phyloP scores from a whole-genome alignment of 2,888 invertebrate species.

The Cantharis flavilabris region DNA sequence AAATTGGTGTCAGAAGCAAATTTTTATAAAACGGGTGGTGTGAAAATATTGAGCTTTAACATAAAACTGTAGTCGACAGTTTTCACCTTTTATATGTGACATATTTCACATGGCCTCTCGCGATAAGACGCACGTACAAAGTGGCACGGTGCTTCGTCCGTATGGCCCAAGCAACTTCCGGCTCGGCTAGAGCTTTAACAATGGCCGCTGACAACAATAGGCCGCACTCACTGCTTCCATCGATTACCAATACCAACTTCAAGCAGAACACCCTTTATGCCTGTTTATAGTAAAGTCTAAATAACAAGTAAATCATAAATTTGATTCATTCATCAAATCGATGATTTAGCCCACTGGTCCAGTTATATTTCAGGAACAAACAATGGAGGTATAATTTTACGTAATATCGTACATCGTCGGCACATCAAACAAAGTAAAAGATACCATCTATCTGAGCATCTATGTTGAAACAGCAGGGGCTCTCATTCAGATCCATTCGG shows the following conservation, averaged over 20 bases:
- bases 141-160: constrained; percentile 36
- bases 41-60: constrained; percentile 16
- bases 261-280: constrained; percentile 43
- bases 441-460: constrained; percentile 32
- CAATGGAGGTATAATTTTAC: not conserved
- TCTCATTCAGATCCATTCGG: constrained; percentile 21
- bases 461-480: constrained; percentile 33
- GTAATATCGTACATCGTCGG: constrained; percentile 25
- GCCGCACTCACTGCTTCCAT: constrained; percentile 45
- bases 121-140: constrained; percentile 32
- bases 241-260: constrained; percentile 49
- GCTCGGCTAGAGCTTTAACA: constrained; percentile 47
- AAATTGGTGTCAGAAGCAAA: not conserved
- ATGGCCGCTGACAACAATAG: constrained; percentile 49
- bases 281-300: constrained; percentile 27
- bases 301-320: constrained; percentile 9
- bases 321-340: not conserved
- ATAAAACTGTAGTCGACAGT: constrained; percentile 30
- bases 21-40: not conserved
- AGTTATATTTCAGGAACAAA: not conserved
- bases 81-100: constrained; percentile 30
- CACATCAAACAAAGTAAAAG: constrained; percentile 37
- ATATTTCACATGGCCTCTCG: constrained; percentile 29
- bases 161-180: constrained; percentile 44
- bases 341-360: not conserved